A percentile compares a stretch with the other conserved stretches of the same genome.
These are phyloP conservation scores for Yponomeuta sedellus DNA, from an alignment of 2,888 invertebrate genomes.

Conservation along the genomic window DNA sequence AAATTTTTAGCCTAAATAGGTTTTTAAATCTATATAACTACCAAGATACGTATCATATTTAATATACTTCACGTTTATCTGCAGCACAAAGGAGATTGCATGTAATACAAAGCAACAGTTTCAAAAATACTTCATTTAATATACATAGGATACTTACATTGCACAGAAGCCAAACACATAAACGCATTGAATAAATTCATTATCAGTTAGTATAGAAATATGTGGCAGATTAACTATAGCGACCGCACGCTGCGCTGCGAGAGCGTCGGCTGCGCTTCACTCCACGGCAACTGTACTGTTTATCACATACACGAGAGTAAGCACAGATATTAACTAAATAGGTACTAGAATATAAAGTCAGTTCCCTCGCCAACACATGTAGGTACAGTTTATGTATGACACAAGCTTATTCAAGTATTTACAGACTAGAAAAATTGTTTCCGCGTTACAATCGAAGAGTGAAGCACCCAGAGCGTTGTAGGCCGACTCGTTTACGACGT, in stretches of 20 bases:
- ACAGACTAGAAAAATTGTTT: too few species aligned
- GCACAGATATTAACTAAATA: neutral
- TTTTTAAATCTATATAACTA: too few species aligned
- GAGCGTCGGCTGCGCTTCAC: neutral
- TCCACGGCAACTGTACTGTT: neutral
- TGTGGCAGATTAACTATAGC: neutral
- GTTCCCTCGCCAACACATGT: neutral
- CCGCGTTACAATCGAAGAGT: too few species aligned
- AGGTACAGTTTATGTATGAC: neutral
- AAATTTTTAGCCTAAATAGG: too few species aligned
- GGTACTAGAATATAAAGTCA: neutral
- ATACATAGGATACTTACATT: neutral
- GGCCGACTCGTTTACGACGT: too few species aligned
- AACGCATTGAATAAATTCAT: slow-evolving; percentile 1
- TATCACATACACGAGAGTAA: neutral
- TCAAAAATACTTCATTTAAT: slow-evolving; percentile 4
- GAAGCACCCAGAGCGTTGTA: too few species aligned
- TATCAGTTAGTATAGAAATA: neutral
- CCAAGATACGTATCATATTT: too few species aligned
- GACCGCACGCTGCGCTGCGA: neutral
- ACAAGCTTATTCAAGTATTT: neutral
- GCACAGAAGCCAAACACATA: neutral
- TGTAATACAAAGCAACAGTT: neutral
- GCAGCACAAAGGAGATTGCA: neutral
- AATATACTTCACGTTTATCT: too few species aligned